phyloP scores from a whole-genome alignment of 2,888 invertebrate species.

The Timandra comae region DNA sequence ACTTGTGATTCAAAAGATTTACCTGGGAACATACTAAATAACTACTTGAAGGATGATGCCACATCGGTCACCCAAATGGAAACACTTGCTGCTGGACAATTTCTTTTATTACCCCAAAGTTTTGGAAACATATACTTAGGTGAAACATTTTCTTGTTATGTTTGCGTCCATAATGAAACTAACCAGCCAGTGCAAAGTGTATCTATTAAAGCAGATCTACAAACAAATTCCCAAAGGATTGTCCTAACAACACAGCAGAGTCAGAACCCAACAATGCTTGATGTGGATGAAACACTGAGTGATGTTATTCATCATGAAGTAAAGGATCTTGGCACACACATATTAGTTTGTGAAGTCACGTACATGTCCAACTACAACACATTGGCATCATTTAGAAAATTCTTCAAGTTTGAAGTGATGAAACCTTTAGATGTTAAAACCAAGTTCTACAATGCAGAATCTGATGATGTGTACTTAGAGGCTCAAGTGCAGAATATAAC shows the following conservation, averaged over 20 bases:
- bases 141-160: constrained; percentile 98
- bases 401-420: constrained; percentile 98
- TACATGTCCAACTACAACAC: constrained; percentile 87
- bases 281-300: constrained; percentile 91
- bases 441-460: constrained; percentile 96
- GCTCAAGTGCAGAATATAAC: constrained; percentile 94
- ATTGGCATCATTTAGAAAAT: constrained; percentile 93
- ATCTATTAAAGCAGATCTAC: constrained; percentile 93
- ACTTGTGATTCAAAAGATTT: constrained; percentile 91
- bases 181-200: constrained; percentile 89
- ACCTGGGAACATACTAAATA: constrained; percentile 87
- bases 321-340: constrained; percentile 98
- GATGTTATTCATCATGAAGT: constrained; percentile 99
- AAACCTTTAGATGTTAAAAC: constrained; percentile 99
- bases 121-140: constrained; percentile 99
- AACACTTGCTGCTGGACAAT: constrained; percentile 90
- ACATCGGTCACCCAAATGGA: constrained; percentile 89
- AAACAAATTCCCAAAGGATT: constrained; percentile 93
- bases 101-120: constrained; percentile 95
- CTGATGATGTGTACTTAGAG: constrained; percentile 84
- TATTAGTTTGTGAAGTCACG: constrained; percentile 96
- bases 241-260: constrained; percentile 85
- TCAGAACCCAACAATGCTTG: constrained; percentile 77
- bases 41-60: constrained; percentile 87
- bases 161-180: constrained; percentile 98